phyloP scores from a whole-genome alignment of 2,113 vertebrate species.

The Perccottus glenii region DNA sequence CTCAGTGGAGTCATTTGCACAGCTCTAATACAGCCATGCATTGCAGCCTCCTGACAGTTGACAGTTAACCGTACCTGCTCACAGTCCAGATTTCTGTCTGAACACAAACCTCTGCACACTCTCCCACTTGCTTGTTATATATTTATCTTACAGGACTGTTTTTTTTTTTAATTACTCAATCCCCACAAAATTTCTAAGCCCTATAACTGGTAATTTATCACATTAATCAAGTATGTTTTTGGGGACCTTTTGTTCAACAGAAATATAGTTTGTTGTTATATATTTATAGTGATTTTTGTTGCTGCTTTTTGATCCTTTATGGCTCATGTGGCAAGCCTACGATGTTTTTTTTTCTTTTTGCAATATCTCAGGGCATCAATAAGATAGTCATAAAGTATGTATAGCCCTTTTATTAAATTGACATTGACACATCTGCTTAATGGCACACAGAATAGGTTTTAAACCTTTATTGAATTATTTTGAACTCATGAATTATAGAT shows the following conservation, averaged over 20 bases:
- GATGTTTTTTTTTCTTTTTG: not conserved
- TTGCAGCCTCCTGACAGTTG: not conserved
- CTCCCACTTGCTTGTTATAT: not conserved
- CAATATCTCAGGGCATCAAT: not conserved
- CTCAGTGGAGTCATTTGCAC: conserved; percentile 34
- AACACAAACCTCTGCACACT: conserved; percentile 4
- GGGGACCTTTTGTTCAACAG: no score
- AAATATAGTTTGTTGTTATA: no score
- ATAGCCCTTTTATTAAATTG: conserved; percentile 1
- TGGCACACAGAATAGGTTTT: conserved; percentile 1
- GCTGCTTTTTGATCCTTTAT: no score
- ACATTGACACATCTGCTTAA: not conserved
- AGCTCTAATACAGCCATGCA: conserved; percentile 20
- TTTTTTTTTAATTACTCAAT: no score
- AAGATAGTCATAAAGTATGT: not conserved
- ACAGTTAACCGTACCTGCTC: conserved; percentile 7
- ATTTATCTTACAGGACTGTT: no score
- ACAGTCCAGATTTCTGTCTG: conserved; percentile 16
- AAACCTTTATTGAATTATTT: not conserved
- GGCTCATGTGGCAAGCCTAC: no score
- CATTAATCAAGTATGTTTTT: no score
- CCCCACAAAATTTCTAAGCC: no score
- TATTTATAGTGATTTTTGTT: no score
- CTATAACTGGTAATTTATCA: no score
- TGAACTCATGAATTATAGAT: not conserved